Conservation (phyloP, 2,797 vertebrate species). For the Anisognathus igniventris region DNA sequence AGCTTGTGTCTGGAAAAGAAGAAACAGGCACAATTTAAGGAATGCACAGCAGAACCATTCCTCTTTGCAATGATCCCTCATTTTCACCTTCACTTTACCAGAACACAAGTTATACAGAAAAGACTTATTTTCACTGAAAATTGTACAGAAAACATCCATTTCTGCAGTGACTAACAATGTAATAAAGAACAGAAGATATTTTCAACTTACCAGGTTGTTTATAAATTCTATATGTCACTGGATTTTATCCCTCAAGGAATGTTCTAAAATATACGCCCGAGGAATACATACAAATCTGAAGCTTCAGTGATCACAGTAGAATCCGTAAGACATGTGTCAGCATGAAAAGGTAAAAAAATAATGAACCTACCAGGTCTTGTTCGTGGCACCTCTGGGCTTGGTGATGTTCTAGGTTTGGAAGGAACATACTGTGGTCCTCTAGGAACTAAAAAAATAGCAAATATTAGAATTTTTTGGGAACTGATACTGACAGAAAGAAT, state of each 20-base stretch:
- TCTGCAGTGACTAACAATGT: not conserved
- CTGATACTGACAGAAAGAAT: not conserved
- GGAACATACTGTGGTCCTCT: conserved; percentile 47
- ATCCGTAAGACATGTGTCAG: not conserved
- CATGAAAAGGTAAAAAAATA: not conserved
- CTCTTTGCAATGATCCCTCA: rapidly evolving
- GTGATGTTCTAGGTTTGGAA: conserved; percentile 52
- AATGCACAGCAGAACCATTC: not conserved
- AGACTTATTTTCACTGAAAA: not conserved
- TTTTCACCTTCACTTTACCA: not conserved
- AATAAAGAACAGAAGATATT: not conserved
- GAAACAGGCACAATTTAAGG: not conserved
- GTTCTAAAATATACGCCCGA: not conserved
- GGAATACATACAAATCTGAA: not conserved
- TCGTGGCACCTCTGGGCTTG: conserved; percentile 56
- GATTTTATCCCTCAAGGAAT: not conserved
- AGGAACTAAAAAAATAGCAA: conserved; percentile 47
- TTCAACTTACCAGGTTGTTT: not conserved
- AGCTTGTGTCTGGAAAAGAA: not conserved
- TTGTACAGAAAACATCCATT: not conserved
- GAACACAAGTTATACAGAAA: not conserved
- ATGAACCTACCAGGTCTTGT: conserved; percentile 61
- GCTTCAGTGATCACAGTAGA: not conserved
- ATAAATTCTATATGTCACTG: not conserved
- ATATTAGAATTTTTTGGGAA: not conserved